Evolutionary conservation across 2,888 invertebrate species (phyloP).

Genomic region (Junonia oenone): DNA sequence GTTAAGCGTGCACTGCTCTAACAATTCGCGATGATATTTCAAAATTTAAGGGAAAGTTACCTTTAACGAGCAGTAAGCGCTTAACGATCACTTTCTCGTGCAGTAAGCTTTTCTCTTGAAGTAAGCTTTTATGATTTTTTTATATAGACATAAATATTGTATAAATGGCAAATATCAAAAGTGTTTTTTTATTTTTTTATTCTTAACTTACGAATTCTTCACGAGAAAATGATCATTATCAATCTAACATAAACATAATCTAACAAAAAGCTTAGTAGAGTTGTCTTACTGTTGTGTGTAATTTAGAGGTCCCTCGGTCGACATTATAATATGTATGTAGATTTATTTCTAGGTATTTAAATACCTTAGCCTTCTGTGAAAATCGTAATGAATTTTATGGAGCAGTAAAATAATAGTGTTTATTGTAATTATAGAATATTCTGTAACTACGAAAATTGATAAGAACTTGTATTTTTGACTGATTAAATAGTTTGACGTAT

Average conservation of each 20-base stretch:
- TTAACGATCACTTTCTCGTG: conserved; percentile 14
- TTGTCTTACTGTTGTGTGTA: conserved; percentile 74
- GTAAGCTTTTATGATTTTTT: background rate
- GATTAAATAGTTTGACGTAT: background rate
- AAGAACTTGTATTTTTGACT: no score
- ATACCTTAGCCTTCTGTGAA: no score
- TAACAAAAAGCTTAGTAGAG: conserved; percentile 43
- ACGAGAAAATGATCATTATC: conserved; percentile 23
- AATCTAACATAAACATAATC: background rate
- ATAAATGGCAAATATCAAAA: background rate
- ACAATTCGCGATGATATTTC: background rate
- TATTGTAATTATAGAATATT: no score
- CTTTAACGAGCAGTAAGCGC: background rate
- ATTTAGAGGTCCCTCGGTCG: conserved; percentile 77
- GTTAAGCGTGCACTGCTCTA: background rate
- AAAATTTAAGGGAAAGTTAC: background rate
- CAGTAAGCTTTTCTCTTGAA: conserved; percentile 8
- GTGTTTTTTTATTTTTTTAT: background rate
- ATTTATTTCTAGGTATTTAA: no score
- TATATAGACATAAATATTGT: background rate
- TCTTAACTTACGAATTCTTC: conserved; percentile 3
- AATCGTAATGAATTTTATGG: no score
- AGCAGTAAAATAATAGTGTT: no score
- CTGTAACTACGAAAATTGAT: no score
- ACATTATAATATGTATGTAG: no score